phyloP scores from a whole-genome alignment of 2,888 invertebrate genomes.

The Augiades crinisus region DNA sequence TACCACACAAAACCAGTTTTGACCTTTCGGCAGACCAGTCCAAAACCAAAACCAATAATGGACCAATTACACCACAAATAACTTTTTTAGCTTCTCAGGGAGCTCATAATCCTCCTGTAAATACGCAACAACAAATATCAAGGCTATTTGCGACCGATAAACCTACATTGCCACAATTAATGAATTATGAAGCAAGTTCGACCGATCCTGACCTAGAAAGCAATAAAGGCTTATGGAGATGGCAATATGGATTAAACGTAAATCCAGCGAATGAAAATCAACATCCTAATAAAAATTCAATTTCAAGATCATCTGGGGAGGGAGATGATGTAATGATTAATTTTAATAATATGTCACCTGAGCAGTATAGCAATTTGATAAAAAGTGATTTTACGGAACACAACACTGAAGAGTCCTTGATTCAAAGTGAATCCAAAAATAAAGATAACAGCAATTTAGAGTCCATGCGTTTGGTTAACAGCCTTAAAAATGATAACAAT shows the following conservation, averaged over 20 bases:
- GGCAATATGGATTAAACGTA: conserved; percentile 68
- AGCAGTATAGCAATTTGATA: conserved; percentile 66
- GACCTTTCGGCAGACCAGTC: conserved; percentile 56
- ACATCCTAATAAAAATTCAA: conserved; percentile 60
- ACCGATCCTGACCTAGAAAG: conserved; percentile 61
- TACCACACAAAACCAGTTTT: conserved; percentile 50
- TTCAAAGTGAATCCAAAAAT: conserved; percentile 15
- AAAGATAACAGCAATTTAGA: background rate
- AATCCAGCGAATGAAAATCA: conserved; percentile 44
- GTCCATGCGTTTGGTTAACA: background rate
- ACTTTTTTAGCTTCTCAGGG: conserved; percentile 75
- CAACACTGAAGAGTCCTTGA: conserved; percentile 33
- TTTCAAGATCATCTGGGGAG: conserved; percentile 66
- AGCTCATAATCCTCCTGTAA: conserved; percentile 58
- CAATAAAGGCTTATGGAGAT: conserved; percentile 68
- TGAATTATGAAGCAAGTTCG: conserved; percentile 64
- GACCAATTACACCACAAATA: conserved; percentile 67
- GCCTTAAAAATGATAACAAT: background rate
- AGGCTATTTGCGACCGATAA: conserved; percentile 61
- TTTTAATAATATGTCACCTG: conserved; percentile 68
- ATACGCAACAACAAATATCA: conserved; percentile 49
- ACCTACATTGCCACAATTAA: conserved; percentile 60
- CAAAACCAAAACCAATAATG: conserved; percentile 52
- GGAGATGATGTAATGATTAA: conserved; percentile 69
- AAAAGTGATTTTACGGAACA: conserved; percentile 49